Conservation (phyloP, 2,113 vertebrate species). For the Leptodactylus fuscus region DNA sequence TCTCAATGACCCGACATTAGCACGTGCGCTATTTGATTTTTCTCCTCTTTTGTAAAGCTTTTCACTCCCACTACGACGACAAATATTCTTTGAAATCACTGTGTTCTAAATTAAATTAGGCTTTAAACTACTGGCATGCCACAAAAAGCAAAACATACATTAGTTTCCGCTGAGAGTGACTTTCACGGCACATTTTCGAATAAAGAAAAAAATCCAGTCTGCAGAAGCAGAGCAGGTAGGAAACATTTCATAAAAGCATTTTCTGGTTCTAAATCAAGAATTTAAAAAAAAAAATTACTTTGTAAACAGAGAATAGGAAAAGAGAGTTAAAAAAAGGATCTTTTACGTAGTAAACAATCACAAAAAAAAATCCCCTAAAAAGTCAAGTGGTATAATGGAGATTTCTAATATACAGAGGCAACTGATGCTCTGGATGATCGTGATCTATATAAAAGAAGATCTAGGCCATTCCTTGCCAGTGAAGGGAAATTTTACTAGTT, state of each 20-base stretch:
- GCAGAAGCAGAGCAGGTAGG: neutral
- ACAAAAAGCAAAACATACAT: slow-evolving; percentile 6
- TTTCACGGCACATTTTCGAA: no score
- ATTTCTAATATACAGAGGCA: no score
- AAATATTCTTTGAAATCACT: neutral
- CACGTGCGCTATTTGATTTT: neutral
- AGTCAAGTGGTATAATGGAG: neutral
- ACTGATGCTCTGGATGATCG: no score
- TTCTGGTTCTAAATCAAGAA: neutral
- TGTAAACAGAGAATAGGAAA: neutral
- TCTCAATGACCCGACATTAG: neutral
- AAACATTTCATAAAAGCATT: neutral
- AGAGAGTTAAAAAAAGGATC: neutral
- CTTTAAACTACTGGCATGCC: neutral
- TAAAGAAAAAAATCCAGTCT: neutral
- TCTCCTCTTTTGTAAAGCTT: neutral
- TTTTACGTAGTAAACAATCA: no score
- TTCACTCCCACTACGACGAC: neutral
- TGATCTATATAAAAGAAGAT: no score
- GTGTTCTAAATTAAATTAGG: neutral
- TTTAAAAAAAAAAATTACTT: neutral
- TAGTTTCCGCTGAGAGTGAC: neutral
- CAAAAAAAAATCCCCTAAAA: neutral
- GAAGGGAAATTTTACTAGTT: no score
- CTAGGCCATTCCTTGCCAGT: no score